Evolutionary conservation across 2,888 invertebrate genomes (phyloP).

Genomic region (Plebejus melissa): DNA sequence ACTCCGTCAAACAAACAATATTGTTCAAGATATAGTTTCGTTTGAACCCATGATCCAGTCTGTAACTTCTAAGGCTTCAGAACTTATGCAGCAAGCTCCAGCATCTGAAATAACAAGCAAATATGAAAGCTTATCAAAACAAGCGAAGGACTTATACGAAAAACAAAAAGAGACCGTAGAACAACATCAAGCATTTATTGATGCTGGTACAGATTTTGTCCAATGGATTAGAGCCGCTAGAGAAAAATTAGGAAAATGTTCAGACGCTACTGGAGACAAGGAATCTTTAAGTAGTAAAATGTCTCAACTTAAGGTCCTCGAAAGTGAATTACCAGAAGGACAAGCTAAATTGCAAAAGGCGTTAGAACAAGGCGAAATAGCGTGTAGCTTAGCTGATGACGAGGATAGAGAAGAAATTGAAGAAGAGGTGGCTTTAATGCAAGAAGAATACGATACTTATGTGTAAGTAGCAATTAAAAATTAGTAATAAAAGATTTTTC

Average conservation of each 20-base stretch:
- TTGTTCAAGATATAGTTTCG: constrained; percentile 97
- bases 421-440: constrained; percentile 92
- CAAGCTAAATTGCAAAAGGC: constrained; percentile 90
- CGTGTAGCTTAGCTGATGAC: constrained; percentile 90
- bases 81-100: constrained; percentile 93
- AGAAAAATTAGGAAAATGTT: constrained; percentile 93
- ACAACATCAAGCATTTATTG: constrained; percentile 94
- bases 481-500: background rate
- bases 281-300: constrained; percentile 92
- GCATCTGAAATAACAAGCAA: constrained; percentile 95
- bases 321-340: constrained; percentile 90
- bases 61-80: constrained; percentile 94
- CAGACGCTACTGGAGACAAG: constrained; percentile 94
- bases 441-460: constrained; percentile 93
- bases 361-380: constrained; percentile 89
- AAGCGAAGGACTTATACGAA: constrained; percentile 92
- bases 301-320: constrained; percentile 89
- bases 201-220: constrained; percentile 93
- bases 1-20: constrained; percentile 93
- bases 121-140: constrained; percentile 93
- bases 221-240: constrained; percentile 95
- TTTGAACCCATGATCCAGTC: constrained; percentile 98
- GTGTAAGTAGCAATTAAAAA: constrained; percentile 73
- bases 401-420: constrained; percentile 94
- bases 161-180: constrained; percentile 94